Evolutionary conservation across 2,113 vertebrate genomes (phyloP).

Genomic region (Petaurus breviceps): DNA sequence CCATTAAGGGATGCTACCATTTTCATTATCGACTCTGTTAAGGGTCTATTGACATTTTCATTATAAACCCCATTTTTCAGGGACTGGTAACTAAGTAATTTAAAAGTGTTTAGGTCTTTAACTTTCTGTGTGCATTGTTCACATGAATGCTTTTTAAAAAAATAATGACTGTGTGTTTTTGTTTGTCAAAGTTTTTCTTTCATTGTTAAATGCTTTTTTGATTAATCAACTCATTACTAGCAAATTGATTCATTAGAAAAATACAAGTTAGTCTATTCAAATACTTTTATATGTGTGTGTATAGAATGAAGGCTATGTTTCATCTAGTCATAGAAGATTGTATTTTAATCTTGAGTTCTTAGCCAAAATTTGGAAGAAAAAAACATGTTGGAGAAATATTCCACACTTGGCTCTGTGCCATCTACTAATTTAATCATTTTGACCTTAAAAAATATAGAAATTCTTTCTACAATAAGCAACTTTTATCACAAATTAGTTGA

Average conservation of each 20-base stretch:
- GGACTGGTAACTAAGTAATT: slow-evolving; percentile 42
- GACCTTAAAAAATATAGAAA: not conserved
- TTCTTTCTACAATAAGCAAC: too few species aligned
- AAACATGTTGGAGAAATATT: not conserved
- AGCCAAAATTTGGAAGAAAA: not conserved
- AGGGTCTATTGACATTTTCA: slow-evolving; percentile 60
- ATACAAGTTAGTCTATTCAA: not conserved
- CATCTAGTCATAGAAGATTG: not conserved
- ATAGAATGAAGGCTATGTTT: not conserved
- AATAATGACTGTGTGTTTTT: slow-evolving; percentile 14
- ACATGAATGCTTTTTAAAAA: slow-evolving; percentile 2
- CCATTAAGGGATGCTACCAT: slow-evolving; percentile 22
- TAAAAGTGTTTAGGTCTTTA: slow-evolving; percentile 31
- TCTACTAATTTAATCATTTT: not conserved
- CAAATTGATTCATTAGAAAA: slow-evolving; percentile 1
- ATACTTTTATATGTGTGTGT: not conserved
- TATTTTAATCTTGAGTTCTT: not conserved
- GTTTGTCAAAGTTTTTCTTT: not conserved
- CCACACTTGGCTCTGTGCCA: not conserved
- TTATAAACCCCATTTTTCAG: slow-evolving; percentile 58
- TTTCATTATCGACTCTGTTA: slow-evolving; percentile 42
- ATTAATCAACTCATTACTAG: not conserved
- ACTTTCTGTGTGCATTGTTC: not conserved
- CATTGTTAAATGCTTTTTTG: slow-evolving; percentile 6
- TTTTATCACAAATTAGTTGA: not conserved